These are phyloP conservation scores for Rhinoptilus africanus DNA, from an alignment of 2,113 vertebrate genomes.

Conservation along the genomic window DNA sequence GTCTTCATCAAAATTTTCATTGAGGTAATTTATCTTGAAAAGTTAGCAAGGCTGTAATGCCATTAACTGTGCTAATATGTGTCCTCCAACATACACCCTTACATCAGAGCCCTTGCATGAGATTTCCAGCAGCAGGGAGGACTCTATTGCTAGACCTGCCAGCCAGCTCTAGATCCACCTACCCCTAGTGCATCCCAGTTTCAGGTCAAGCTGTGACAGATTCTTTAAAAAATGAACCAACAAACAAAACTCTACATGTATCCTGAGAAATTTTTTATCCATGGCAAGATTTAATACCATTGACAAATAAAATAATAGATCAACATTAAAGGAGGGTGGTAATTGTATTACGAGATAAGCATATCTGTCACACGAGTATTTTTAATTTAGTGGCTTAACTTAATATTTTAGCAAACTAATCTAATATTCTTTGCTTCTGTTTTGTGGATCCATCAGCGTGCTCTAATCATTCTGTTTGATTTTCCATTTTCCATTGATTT, in stretches of 20 bases:
- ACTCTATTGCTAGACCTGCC: not conserved
- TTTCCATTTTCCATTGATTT: slow-evolving; percentile 15
- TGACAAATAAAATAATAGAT: not conserved
- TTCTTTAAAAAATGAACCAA: not conserved
- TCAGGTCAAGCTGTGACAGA: not conserved
- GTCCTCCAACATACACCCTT: not conserved
- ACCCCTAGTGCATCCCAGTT: not conserved
- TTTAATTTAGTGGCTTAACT: not conserved
- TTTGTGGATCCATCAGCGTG: not conserved
- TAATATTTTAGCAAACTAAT: slow-evolving; percentile 3
- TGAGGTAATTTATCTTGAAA: not conserved
- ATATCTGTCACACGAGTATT: not conserved
- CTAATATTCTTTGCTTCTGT: not conserved
- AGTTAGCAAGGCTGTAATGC: not conserved
- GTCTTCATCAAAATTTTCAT: not conserved
- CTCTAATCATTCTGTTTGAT: slow-evolving; percentile 5
- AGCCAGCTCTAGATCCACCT: not conserved
- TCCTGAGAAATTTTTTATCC: not conserved
- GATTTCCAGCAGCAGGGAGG: not conserved
- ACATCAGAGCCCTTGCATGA: not conserved
- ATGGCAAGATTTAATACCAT: not conserved
- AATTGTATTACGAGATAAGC: not conserved
- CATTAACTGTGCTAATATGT: not conserved
- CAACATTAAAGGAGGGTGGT: not conserved
- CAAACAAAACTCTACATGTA: not conserved